phyloP scores from a whole-genome alignment of 2,797 vertebrate genomes.

The Manis pentadactyla region DNA sequence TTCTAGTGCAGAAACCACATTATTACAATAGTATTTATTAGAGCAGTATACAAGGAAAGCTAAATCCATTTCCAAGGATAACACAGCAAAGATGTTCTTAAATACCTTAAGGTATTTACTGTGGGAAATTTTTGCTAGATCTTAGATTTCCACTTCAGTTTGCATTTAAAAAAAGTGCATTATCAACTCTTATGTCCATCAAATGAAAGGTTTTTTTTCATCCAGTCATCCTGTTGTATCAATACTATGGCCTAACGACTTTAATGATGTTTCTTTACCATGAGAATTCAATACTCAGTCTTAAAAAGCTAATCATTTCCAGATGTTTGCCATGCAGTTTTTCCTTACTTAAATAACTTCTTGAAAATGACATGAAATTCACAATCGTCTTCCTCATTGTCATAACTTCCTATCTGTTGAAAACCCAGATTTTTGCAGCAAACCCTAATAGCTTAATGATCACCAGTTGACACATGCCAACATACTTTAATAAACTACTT shows the following conservation, averaged over 20 bases:
- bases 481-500: neutral
- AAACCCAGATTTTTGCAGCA: neutral
- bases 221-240: neutral
- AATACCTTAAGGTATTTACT: neutral
- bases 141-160: slow-evolving; percentile 16
- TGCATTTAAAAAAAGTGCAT: neutral
- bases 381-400: neutral
- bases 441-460: neutral
- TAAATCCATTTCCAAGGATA: neutral
- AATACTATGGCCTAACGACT: neutral
- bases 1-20: neutral
- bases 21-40: neutral
- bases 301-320: neutral
- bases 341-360: slow-evolving; percentile 18
- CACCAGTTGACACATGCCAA: neutral
- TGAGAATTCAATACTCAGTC: neutral
- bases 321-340: neutral
- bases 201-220: neutral
- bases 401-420: neutral
- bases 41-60: neutral
- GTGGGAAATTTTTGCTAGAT: neutral
- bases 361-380: slow-evolving; percentile 27
- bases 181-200: neutral
- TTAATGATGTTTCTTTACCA: neutral
- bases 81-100: neutral